Base-by-base conservation (phyloP, 2,113 vertebrate species). In the Anser cygnoides region DNA sequence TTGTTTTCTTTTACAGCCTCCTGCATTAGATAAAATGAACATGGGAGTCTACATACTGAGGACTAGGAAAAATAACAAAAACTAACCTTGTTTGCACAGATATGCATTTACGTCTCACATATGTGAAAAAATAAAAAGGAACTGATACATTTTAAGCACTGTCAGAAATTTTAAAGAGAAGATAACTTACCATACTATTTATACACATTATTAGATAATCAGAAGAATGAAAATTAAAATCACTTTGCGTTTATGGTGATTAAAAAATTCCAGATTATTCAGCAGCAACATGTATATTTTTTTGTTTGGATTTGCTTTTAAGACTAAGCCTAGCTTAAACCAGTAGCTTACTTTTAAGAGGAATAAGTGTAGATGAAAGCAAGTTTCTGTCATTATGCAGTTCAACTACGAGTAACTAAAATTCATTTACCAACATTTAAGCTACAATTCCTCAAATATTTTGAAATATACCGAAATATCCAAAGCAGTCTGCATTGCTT, bases 1-100 rank as follows among this genome's bases (percentile, higher is more conserved):
- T 99, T 98, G 97, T 99, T 99, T 96, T 99, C 99, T 97, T 99
- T 99, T 96, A 99, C 80, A 9, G 99, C 99, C 76, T 99, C 99
- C 99, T 99, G 98, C 66, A 96, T 57, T 7, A 91, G 46, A 76
- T 6, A 62, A 63, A 93, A 95, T 31, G 28, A 58, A 31, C 35
- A 29, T 9, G 14, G 19, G 19, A 63, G 50, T 39, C 31, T 66
- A 23, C 3, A 10, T 19, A 68, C 29, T 12, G 13, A 65, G 73
- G 29, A 61, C 15, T 22, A 62, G 18, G 11, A 41, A 35, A 20
- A 63, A 20, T 9, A 79, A 49, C 6, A 97, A 49, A 39, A 80
- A 33, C 10, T 3, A 68, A 52, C 54, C 35, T 35, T 63, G 23
- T 41, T 71, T 65, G 35, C 49, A 77, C n/a, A 66, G 13, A 70